Evolutionary conservation across 2,113 vertebrate genomes (phyloP).

Genomic region (Myiozetetes cayanensis): DNA sequence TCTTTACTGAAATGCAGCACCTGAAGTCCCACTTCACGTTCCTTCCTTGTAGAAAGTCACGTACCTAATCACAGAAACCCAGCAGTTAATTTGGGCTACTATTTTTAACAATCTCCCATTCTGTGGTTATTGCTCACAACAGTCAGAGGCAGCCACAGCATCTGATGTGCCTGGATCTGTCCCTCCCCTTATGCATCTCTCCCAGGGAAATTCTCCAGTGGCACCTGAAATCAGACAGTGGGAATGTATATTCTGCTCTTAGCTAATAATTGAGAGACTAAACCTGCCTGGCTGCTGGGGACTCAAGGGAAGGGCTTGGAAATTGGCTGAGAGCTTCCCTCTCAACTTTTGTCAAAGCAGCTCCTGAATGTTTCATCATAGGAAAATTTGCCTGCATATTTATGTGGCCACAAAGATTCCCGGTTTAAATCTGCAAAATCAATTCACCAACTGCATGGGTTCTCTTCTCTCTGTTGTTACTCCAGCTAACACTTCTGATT

Average conservation of each 20-base stretch:
- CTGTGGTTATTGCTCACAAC: background rate
- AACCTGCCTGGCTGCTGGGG: conserved; percentile 9
- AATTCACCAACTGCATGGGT: background rate
- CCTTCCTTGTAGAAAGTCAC: background rate
- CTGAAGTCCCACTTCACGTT: background rate
- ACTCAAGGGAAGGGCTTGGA: conserved; percentile 20
- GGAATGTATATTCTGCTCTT: conserved; percentile 26
- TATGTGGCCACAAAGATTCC: background rate
- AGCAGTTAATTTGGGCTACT: background rate
- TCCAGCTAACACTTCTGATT: background rate
- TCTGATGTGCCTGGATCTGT: background rate
- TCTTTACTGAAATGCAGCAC: background rate
- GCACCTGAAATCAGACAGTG: background rate
- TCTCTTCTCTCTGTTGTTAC: background rate
- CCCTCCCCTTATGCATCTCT: background rate
- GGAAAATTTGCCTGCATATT: background rate
- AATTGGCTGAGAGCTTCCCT: conserved; percentile 34
- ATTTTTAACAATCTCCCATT: background rate
- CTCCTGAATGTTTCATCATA: conserved; percentile 27
- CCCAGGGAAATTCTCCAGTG: background rate
- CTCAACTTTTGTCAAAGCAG: background rate
- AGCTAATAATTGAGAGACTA: conserved; percentile 57
- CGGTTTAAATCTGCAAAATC: background rate
- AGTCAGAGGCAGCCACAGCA: background rate
- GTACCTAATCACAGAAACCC: background rate